Evolutionary conservation across 2,113 vertebrate genomes (phyloP), one percentile per base, ranked within the genome.

Genomic region (Percina caprodes): DNA sequence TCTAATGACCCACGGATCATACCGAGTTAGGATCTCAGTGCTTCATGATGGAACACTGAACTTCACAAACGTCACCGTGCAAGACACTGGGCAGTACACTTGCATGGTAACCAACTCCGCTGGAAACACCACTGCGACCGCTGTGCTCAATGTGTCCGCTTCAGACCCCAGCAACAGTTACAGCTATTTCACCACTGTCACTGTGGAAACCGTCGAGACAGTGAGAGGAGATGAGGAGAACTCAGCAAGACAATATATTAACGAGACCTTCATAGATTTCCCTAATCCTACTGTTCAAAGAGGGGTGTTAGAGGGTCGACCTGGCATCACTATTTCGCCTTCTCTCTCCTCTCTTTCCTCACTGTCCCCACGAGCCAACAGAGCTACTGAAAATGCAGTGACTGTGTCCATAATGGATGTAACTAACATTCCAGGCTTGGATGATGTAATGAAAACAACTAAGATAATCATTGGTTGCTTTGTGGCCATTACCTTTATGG

Each of bases 41-140:
- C 91, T 99, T 60, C 98, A 99, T 54, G 98, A 99, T 10, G 98
- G 98, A 14, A 99, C 98, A 0, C 95, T 99, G 79, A 99, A 99
- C 89, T 99, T 99, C 93, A 99, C 98, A 89, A 99, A 99, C 46
- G 98, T 99, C 86, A 99, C 98, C 0, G 96, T 99, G 93, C 98
- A 99, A 86, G 98, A 99, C 91, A 99, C 98, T 0, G 98, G 98
- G 2, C 97, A 98, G 71, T 99, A 99, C 91, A 99, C 98, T 15
- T 99, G 98, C 91, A 99, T 99, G 97, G 98, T 99, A 35, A 99
- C 97, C 92, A 99, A 99, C 94, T 97, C 98, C 0, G 98, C 98
- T 0, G 98, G 98, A 63, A 99, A 99, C 92, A 99, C 97, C 85
- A 98, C 97, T 0, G 98, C 98, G 45, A 96, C 97, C 0, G 98